A percentile compares a stretch with the other conserved stretches of the same genome.
phyloP scores from a whole-genome alignment of 35 echinoderm and acorn worm species.

The Lytechinus pictus region DNA sequence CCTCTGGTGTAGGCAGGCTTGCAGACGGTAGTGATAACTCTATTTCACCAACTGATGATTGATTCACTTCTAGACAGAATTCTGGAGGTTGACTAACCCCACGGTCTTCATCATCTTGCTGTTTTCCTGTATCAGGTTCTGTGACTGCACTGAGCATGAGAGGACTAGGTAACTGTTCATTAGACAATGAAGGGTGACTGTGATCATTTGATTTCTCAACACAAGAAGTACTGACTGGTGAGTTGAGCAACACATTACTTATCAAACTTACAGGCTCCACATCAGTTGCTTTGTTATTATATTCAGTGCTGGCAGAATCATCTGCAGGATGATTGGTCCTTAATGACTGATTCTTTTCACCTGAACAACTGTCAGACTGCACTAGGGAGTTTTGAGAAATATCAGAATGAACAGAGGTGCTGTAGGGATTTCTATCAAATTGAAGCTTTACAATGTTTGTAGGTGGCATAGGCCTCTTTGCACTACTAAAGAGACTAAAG shows the following conservation, averaged over 20 bases:
- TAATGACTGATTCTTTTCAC: not conserved
- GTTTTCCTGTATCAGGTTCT: not conserved
- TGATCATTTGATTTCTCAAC: not conserved
- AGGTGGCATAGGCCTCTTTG: not conserved
- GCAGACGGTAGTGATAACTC: not conserved
- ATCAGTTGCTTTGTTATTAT: not conserved
- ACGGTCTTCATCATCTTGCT: not conserved
- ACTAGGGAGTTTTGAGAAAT: not conserved
- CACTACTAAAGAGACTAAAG: conserved; percentile 27
- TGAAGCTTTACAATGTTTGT: not conserved
- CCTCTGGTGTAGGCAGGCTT: not conserved
- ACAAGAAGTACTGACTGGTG: not conserved
- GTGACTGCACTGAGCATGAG: not conserved
- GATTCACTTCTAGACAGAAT: not conserved
- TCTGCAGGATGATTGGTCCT: not conserved
- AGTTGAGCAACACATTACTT: too few relatives aligned
- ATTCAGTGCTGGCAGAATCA: not conserved
- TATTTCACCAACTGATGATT: not conserved
- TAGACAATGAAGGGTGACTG: not conserved
- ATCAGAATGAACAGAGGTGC: not conserved
- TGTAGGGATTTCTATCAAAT: not conserved
- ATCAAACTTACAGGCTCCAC: not conserved
- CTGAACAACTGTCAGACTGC: not conserved
- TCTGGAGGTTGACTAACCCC: not conserved
- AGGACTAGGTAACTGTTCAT: not conserved